Conservation (phyloP, 2,888 invertebrate species). For the Silvanus unidentatus region DNA sequence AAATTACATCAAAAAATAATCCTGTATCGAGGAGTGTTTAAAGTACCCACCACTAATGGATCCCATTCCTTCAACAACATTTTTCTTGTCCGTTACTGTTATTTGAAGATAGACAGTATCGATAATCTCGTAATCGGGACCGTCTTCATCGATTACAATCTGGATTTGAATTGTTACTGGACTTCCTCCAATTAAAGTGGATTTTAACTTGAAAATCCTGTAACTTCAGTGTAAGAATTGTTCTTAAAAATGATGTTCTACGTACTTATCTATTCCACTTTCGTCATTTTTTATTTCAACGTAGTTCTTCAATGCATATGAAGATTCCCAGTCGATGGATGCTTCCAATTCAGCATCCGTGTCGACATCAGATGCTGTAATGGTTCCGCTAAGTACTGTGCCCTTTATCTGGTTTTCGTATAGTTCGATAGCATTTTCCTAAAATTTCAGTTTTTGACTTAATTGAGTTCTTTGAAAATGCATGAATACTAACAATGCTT, state of each 20-base stretch:
- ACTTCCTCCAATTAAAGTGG: too few relatives aligned
- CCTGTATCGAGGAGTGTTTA: background rate
- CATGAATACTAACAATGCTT: constrained; percentile 55
- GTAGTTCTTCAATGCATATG: constrained; percentile 20
- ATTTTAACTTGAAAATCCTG: too few relatives aligned
- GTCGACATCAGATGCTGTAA: constrained; percentile 56
- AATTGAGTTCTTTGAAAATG: background rate
- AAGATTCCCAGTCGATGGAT: constrained; percentile 54
- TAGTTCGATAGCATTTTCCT: constrained; percentile 40
- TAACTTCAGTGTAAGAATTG: too few relatives aligned
- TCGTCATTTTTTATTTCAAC: too few relatives aligned
- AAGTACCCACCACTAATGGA: constrained; percentile 48
- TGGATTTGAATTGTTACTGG: constrained; percentile 14
- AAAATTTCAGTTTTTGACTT: constrained; percentile 9
- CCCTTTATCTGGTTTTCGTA: constrained; percentile 52
- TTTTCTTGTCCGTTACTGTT: too few relatives aligned
- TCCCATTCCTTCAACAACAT: constrained; percentile 40
- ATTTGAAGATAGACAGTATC: constrained; percentile 28
- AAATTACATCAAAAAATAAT: background rate
- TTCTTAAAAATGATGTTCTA: too few relatives aligned
- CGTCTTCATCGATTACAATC: constrained; percentile 19
- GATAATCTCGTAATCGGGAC: constrained; percentile 32
- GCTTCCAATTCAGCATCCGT: constrained; percentile 53
- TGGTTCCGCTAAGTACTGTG: constrained; percentile 41
- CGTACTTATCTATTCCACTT: background rate